A percentile compares a stretch with the other conserved stretches of the same genome.
These are phyloP conservation scores for Pomatorhinus ruficollis DNA, from an alignment of 2,113 vertebrate genomes.

Conservation along the genomic window DNA sequence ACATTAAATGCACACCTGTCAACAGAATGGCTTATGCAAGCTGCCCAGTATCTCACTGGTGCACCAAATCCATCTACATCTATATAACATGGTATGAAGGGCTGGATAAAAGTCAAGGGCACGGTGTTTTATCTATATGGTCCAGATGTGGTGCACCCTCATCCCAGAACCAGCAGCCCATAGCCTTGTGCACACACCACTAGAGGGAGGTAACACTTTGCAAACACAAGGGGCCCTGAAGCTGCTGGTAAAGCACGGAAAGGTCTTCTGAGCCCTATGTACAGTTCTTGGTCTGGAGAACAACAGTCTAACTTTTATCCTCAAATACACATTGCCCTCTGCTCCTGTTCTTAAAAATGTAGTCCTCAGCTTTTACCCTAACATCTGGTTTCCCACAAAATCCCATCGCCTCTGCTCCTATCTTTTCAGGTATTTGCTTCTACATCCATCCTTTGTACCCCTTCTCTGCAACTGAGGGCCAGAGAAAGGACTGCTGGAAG, in stretches of 20 bases:
- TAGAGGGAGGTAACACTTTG: constrained; percentile 49
- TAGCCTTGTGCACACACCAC: not conserved
- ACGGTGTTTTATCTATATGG: rapidly evolving
- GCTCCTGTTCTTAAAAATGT: not conserved
- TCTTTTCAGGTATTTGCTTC: not conserved
- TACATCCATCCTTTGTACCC: not conserved
- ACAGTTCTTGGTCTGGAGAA: not conserved
- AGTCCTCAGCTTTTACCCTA: not conserved
- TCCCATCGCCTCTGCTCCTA: not conserved
- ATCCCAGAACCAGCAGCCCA: not conserved
- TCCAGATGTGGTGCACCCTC: not conserved
- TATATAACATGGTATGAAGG: not conserved
- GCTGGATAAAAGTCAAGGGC: not conserved
- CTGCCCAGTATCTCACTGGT: not conserved
- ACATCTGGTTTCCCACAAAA: not conserved
- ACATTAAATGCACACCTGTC: not conserved
- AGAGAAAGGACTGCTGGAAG: not conserved
- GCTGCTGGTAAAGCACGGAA: not conserved
- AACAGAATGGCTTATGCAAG: not conserved
- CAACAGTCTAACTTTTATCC: not conserved
- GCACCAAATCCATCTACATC: not conserved
- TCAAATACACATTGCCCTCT: not conserved
- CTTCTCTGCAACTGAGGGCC: not conserved
- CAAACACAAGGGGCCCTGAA: not conserved
- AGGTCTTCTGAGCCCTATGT: not conserved